phyloP scores from a whole-genome alignment of 2,888 invertebrate species.

The Ceriagrion tenellum region DNA sequence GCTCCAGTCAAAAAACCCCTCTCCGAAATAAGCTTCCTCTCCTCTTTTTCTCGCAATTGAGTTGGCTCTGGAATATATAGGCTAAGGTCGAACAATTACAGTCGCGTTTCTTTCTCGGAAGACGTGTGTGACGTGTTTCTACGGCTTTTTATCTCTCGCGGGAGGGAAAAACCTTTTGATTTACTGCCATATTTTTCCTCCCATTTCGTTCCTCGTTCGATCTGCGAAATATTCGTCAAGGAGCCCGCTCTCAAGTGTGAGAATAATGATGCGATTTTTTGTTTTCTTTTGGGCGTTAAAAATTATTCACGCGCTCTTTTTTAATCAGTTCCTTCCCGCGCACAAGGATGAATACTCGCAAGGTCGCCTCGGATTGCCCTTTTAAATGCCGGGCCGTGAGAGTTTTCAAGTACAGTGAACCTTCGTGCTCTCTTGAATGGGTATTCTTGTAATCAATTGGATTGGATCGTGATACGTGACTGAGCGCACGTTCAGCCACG shows the following conservation, averaged over 20 bases:
- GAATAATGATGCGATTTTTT: background rate
- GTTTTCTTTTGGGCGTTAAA: background rate
- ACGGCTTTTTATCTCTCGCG: background rate
- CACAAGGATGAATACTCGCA: background rate
- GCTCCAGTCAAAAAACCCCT: background rate
- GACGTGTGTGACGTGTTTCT: background rate
- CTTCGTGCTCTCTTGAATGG: background rate
- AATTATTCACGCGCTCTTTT: background rate
- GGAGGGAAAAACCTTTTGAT: background rate
- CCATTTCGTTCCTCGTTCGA: background rate
- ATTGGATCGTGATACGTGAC: background rate
- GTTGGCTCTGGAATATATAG: background rate
- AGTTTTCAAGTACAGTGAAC: conserved; percentile 14
- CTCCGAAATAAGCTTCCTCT: background rate
- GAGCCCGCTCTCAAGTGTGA: background rate
- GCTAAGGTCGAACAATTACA: conserved; percentile 11
- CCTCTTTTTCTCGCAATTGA: background rate
- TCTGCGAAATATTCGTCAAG: background rate
- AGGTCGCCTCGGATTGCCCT: background rate
- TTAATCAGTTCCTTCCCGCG: background rate
- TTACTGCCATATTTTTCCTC: background rate
- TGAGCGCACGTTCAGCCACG: background rate
- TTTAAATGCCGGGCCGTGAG: background rate
- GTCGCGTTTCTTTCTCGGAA: background rate
- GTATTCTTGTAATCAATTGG: background rate